Conservation (phyloP, 2,797 vertebrate species). For the Lateolabrax maculatus region DNA sequence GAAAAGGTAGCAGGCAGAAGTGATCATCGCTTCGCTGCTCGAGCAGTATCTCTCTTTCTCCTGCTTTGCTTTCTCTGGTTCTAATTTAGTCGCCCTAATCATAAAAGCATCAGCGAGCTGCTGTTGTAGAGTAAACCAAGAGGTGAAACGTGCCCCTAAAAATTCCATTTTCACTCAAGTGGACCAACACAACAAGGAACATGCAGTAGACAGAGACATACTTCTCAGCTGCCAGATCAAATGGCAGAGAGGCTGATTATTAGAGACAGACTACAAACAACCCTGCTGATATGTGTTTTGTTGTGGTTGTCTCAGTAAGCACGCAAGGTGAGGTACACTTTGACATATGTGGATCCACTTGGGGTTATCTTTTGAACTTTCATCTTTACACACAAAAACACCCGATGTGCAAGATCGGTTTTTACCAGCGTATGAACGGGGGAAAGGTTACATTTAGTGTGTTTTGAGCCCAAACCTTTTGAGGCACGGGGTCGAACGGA, state of each 20-base stretch:
- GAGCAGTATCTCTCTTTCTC: slow-evolving; percentile 17
- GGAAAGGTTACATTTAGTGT: slow-evolving; percentile 11
- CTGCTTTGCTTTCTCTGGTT: slow-evolving; percentile 70
- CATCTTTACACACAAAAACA: slow-evolving; percentile 17
- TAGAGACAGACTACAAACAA: slow-evolving; percentile 70
- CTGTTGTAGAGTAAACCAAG: slow-evolving; percentile 70
- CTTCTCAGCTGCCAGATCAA: slow-evolving; percentile 72
- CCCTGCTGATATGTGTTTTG: slow-evolving; percentile 54
- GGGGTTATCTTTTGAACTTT: slow-evolving; percentile 36
- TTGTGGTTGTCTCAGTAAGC: slow-evolving; percentile 50
- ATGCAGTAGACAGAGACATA: slow-evolving; percentile 60
- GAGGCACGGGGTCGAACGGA: slow-evolving; percentile 35
- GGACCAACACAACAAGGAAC: slow-evolving; percentile 72
- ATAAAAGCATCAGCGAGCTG: slow-evolving; percentile 80
- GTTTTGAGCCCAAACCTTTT: slow-evolving; percentile 31
- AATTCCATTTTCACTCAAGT: slow-evolving; percentile 82
- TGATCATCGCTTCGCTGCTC: slow-evolving; percentile 47
- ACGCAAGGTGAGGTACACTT: slow-evolving; percentile 54
- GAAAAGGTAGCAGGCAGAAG: slow-evolving; percentile 52
- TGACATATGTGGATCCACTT: slow-evolving; percentile 42
- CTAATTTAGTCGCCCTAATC: slow-evolving; percentile 82
- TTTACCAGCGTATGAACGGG: background rate
- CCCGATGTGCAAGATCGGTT: background rate
- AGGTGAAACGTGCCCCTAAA: slow-evolving; percentile 79
- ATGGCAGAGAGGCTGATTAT: slow-evolving; percentile 70